Percentiles rank a stretch among this genome's conserved stretches.
phyloP scores from a whole-genome alignment of 2,888 invertebrate genomes.

The Steinernema carpocapsae region DNA sequence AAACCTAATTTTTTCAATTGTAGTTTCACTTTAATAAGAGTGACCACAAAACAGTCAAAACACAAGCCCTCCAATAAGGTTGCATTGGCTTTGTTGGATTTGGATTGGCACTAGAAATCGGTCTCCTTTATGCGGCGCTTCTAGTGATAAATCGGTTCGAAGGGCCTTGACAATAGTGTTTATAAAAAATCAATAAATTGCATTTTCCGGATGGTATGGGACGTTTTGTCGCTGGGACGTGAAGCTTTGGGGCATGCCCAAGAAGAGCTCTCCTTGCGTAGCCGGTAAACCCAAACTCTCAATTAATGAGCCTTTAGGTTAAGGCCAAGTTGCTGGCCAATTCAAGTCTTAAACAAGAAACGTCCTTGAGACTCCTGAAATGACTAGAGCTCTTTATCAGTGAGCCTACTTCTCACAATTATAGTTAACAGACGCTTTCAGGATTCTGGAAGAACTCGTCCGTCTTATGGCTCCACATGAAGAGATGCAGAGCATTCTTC shows the following conservation, averaged over 20 bases:
- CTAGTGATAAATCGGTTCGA: too few relatives aligned
- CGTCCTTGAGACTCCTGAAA: constrained; percentile 56
- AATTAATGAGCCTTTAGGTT: constrained; percentile 46
- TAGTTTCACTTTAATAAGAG: too few relatives aligned
- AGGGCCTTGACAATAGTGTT: too few relatives aligned
- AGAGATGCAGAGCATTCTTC: constrained; percentile 33
- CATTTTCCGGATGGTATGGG: too few relatives aligned
- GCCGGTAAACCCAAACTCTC: neutral
- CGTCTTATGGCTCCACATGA: constrained; percentile 55
- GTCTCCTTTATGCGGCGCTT: too few relatives aligned
- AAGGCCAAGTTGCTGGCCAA: constrained; percentile 50
- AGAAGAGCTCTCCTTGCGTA: constrained; percentile 18
- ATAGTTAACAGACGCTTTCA: constrained; percentile 37
- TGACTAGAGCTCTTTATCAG: constrained; percentile 61
- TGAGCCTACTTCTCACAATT: constrained; percentile 37
- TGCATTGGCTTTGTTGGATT: too few relatives aligned
- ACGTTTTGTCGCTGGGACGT: constrained; percentile 26
- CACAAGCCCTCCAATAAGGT: too few relatives aligned
- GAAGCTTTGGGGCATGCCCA: constrained; percentile 11
- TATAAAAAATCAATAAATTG: too few relatives aligned
- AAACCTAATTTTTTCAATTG: too few relatives aligned
- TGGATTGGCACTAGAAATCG: too few relatives aligned
- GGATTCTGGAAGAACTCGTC: constrained; percentile 62
- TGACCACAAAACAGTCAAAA: too few relatives aligned
- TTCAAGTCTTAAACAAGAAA: neutral